Percentiles rank a stretch among this genome's conserved stretches.
Conservation (phyloP, 2,113 vertebrate genomes). For the Agapornis roseicollis region DNA sequence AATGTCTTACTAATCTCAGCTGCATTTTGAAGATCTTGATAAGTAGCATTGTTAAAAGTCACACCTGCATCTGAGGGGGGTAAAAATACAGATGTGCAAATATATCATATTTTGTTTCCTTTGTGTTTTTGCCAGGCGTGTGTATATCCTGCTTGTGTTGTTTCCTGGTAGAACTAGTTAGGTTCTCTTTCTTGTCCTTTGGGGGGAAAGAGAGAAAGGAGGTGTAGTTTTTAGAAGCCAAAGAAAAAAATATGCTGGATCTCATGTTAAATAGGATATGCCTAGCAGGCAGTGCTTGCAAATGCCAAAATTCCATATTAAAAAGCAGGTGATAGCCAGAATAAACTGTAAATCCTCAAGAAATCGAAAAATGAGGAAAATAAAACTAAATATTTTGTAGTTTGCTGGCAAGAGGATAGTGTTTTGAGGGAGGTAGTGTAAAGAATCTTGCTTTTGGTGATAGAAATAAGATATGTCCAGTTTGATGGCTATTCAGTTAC, state of each 20-base stretch:
- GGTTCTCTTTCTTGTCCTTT: not conserved
- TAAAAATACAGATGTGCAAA: not conserved
- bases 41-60: not conserved
- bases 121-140: not conserved
- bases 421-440: not conserved
- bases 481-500: not conserved
- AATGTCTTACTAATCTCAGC: not conserved
- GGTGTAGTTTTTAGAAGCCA: not conserved
- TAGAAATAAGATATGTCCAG: not conserved
- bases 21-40: not conserved
- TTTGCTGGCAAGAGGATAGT: not conserved
- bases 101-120: not conserved
- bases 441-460: not conserved
- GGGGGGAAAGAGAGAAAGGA: not conserved
- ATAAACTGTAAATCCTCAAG: not conserved
- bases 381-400: rapidly evolving
- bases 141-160: not conserved
- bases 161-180: not conserved
- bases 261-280: not conserved
- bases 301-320: not conserved
- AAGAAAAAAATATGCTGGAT: not conserved
- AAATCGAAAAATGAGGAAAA: not conserved
- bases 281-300: not conserved
- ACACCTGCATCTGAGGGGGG: not conserved
- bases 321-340: not conserved